A percentile compares a stretch with the other conserved stretches of the same genome.
Evolutionary conservation across 2,113 vertebrate species (phyloP).

Genomic region (Montifringilla adamsi): DNA sequence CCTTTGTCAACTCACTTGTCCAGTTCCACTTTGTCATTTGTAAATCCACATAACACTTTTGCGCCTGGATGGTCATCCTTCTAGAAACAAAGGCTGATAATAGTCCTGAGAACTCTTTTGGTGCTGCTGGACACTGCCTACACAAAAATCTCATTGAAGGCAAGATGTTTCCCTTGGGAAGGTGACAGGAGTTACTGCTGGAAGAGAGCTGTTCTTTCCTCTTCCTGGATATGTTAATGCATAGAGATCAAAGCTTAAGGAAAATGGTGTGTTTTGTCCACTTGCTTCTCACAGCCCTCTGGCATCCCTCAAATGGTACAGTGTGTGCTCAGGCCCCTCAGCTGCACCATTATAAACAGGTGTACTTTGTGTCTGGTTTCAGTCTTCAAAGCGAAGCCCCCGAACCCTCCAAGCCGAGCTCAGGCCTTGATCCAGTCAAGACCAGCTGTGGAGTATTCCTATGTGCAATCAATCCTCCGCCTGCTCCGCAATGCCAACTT

Average conservation of each 20-base stretch:
- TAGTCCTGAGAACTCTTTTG: neutral
- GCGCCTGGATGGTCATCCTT: neutral
- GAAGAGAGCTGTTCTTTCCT: neutral
- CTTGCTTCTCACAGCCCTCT: neutral
- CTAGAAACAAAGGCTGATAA: neutral
- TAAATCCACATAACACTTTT: neutral
- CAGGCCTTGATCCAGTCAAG: constrained; percentile 79
- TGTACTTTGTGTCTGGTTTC: constrained; percentile 45
- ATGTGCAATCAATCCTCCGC: constrained; percentile 77
- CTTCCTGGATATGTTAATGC: neutral
- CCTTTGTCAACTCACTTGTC: neutral
- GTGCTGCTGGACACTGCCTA: neutral
- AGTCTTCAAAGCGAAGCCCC: constrained; percentile 93
- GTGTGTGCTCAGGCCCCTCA: neutral
- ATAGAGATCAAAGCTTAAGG: neutral
- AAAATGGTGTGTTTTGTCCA: neutral
- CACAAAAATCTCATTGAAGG: neutral
- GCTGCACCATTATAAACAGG: neutral
- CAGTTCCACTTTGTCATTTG: neutral
- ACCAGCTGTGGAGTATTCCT: constrained; percentile 75
- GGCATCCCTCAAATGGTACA: neutral
- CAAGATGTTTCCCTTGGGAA: neutral
- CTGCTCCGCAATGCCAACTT: constrained; percentile 86
- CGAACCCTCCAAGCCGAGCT: constrained; percentile 82
- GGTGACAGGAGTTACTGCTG: neutral